Evolutionary conservation across 2,888 invertebrate genomes (phyloP).

Genomic region (Lasioglossum oenotherae): DNA sequence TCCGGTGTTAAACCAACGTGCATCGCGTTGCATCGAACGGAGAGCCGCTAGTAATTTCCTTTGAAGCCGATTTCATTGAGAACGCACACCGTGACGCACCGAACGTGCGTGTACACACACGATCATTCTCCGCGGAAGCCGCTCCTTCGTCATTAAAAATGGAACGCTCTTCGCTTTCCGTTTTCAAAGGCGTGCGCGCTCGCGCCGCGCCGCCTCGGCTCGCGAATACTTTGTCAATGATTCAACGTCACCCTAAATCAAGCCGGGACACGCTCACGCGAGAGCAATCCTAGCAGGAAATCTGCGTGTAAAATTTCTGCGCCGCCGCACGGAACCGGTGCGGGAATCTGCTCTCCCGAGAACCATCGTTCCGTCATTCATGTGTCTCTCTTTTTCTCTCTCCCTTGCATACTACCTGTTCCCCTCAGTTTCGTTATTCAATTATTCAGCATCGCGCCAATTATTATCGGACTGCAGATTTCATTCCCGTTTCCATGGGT

Average conservation of each 20-base stretch:
- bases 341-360: not conserved
- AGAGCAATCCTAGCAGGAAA: constrained; percentile 35
- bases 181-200: constrained; percentile 46
- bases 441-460: not conserved
- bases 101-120: not conserved
- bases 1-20: not conserved
- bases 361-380: not conserved
- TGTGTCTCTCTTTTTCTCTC: not conserved
- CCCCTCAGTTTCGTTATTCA: not conserved
- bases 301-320: not conserved
- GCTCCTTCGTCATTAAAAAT: constrained; percentile 63
- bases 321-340: not conserved
- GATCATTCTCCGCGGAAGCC: constrained; percentile 53
- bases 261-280: not conserved
- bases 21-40: not conserved
- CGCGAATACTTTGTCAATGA: constrained; percentile 47
- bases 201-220: not conserved
- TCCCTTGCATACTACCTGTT: not conserved
- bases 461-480: not conserved
- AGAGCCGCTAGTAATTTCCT: constrained; percentile 36
- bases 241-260: constrained; percentile 51
- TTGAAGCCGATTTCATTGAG: constrained; percentile 45
- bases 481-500: not conserved
- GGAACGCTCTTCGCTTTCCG: constrained; percentile 59
- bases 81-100: constrained; percentile 5